phyloP scores from a whole-genome alignment of 2,888 invertebrate species.

The Ceriagrion tenellum region DNA sequence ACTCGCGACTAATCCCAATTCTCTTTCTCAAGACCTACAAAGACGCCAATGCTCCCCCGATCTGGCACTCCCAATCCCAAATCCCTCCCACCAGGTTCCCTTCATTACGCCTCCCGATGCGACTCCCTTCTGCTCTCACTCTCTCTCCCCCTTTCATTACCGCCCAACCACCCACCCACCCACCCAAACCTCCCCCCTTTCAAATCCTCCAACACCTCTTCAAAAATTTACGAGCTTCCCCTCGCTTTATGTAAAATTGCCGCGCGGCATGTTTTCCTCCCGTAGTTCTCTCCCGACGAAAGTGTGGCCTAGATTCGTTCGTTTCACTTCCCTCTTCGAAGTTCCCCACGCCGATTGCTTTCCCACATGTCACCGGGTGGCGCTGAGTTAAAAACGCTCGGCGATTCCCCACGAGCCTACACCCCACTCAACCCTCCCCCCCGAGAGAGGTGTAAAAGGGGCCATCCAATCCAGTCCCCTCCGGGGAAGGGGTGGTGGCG shows the following conservation, averaged over 20 bases:
- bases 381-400: background rate
- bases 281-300: background rate
- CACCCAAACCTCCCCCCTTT: too few relatives aligned
- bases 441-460: background rate
- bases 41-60: background rate
- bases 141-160: background rate
- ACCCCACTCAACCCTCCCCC: background rate
- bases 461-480: background rate
- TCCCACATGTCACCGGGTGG: conserved; percentile 39
- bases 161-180: too few relatives aligned
- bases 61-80: background rate
- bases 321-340: background rate
- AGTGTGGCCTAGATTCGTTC: conserved; percentile 42
- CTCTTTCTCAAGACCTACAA: background rate
- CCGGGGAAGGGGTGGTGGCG: background rate
- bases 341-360: background rate
- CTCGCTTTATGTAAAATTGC: conserved; percentile 21
- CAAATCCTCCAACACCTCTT: background rate
- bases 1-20: conserved; percentile 28
- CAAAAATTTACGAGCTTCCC: background rate
- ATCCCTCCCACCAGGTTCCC: background rate
- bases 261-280: conserved; percentile 4
- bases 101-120: background rate
- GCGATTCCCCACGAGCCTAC: too few relatives aligned
- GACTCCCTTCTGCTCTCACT: background rate